Base-by-base conservation (phyloP, 1,140 invertebrate genomes). In the Saccostrea echinata region DNA sequence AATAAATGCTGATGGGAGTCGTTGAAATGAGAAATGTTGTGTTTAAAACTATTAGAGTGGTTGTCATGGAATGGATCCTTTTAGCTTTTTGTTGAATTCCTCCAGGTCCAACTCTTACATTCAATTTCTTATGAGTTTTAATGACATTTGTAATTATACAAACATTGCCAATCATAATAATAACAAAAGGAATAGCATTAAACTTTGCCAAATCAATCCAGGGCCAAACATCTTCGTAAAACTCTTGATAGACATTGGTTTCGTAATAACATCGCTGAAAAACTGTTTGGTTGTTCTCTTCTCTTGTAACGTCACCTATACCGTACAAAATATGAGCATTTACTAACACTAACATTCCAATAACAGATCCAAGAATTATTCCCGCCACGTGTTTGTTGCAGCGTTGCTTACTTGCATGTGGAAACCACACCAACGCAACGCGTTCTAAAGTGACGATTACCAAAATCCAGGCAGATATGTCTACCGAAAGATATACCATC, bases 381-480 rank as follows among this genome's bases (percentile, higher is more conserved):
- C 64, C 21, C 1, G 90, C 84, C 1, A 85, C 86, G n/a, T 81
- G 33, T 35, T 71, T 64, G 8, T 88, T 92, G 71, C 88, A 92
- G 8, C 61, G 68, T 3, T 16, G 16, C 16, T 90, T 89, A 8
- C 90, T 90, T 13, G 85, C 82, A 57, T 90, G 88, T 0, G 92
- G 92, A 68, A 87, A 85, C 86, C 86, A 92, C 0, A 92, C 91
- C 12, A 90, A 89, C 3, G 91, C 43, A n/a, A 92, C 88, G 8
- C 92, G 88, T 53, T 93, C 92, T 9, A 90, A 82, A 2, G 92
- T 92, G 33, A 93, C 91, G 13, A 89, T 88, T 16, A 92, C 92
- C 2, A 93, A 76, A 21, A 91, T 87, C 92, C 92, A 93, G 1
- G 89, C 88, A 8, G 91, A 92, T 16, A 86, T 86, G 64, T 93